These are phyloP conservation scores for Crotalus horridus DNA, from an alignment of 2,113 vertebrate genomes.

Conservation along the genomic window DNA sequence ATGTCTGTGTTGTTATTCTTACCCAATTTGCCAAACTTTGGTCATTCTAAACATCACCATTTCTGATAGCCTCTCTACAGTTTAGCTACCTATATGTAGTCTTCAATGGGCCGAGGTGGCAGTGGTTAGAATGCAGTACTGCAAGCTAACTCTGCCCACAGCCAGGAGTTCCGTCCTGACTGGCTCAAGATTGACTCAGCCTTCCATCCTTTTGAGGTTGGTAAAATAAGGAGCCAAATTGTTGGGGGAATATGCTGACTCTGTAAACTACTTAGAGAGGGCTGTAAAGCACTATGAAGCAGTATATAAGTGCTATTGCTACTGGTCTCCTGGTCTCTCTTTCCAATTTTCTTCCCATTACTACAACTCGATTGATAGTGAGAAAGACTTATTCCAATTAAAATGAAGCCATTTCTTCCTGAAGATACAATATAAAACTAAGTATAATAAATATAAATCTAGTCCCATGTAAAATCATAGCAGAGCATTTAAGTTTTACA, in stretches of 20 bases:
- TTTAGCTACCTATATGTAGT: neutral
- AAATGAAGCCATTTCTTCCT: neutral
- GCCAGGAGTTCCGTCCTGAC: neutral
- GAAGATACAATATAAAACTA: neutral
- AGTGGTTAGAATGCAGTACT: neutral
- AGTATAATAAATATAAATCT: slow-evolving; percentile 1
- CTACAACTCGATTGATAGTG: neutral
- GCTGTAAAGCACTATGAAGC: too few relatives aligned
- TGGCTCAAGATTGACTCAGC: neutral
- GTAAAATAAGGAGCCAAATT: neutral
- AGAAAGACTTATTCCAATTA: neutral
- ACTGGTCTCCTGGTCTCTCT: neutral
- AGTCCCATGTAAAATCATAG: neutral
- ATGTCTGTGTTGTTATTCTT: neutral
- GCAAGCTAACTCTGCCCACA: neutral
- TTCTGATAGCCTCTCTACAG: neutral
- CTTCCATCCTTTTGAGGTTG: neutral
- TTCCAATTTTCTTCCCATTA: neutral
- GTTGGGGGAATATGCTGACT: neutral
- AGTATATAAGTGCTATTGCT: too few relatives aligned
- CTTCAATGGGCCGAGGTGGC: neutral
- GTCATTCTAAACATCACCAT: neutral
- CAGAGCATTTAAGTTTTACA: neutral
- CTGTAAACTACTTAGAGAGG: too few relatives aligned
- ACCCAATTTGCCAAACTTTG: neutral